A percentile compares a stretch with the other conserved stretches of the same genome.
Evolutionary conservation across 2,113 vertebrate species (phyloP).

Genomic region (Piprites chloris): DNA sequence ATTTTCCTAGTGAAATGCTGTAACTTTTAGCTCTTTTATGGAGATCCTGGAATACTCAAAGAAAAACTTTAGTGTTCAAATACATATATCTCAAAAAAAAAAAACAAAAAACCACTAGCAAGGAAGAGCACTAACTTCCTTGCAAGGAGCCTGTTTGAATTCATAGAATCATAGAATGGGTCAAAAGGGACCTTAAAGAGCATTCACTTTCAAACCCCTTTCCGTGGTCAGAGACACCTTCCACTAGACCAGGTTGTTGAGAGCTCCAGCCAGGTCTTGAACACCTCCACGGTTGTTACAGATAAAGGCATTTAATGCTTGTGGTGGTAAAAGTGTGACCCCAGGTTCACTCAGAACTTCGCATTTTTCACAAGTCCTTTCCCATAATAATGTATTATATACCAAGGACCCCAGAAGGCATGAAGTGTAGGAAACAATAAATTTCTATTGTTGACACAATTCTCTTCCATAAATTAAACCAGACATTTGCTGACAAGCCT

Average conservation of each 20-base stretch:
- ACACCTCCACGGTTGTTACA: background rate
- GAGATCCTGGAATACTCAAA: background rate
- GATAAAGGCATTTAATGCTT: background rate
- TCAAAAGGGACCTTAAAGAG: background rate
- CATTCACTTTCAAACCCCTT: background rate
- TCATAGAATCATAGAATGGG: background rate
- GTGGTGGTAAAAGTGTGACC: background rate
- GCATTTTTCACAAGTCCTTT: background rate
- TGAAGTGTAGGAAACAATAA: constrained; percentile 40
- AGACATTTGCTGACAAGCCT: constrained; percentile 42
- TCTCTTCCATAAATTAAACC: constrained; percentile 22
- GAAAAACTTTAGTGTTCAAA: background rate
- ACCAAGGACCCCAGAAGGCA: background rate
- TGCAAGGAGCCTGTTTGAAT: background rate
- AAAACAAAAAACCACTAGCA: background rate
- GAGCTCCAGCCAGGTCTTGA: background rate
- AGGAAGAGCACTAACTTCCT: background rate
- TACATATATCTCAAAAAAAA: background rate
- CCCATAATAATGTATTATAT: background rate
- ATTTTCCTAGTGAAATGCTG: background rate
- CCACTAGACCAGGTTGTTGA: background rate
- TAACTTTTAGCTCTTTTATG: background rate
- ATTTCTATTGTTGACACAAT: constrained; percentile 20
- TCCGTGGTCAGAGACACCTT: background rate
- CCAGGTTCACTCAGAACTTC: background rate